phyloP scores from a whole-genome alignment of 1,140 invertebrate genomes.

The Anthonomus grandis region DNA sequence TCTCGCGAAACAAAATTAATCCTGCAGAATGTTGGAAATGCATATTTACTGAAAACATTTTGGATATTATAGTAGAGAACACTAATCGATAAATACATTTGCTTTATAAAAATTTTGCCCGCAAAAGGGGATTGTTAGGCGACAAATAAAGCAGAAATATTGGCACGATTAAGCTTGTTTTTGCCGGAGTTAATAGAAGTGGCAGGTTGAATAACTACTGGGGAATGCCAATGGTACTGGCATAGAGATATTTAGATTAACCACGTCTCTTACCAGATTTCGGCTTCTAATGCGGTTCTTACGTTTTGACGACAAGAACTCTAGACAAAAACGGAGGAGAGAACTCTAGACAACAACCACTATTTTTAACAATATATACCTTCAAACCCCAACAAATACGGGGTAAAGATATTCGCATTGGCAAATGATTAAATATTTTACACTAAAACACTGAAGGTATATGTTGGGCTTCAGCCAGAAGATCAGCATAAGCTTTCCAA shows the following conservation, averaged over 20 bases:
- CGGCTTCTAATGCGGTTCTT: slow-evolving; percentile 3
- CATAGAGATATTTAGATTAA: slow-evolving; percentile 10
- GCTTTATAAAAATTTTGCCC: too few relatives aligned
- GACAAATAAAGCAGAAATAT: too few relatives aligned
- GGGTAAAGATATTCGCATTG: slow-evolving; percentile 42
- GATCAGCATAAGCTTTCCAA: slow-evolving; percentile 28
- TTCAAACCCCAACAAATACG: too few relatives aligned
- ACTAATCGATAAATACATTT: too few relatives aligned
- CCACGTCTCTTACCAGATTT: slow-evolving; percentile 5
- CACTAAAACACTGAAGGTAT: slow-evolving; percentile 36
- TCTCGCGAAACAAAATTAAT: too few relatives aligned
- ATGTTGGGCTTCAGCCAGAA: slow-evolving; percentile 34
- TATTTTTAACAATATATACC: too few relatives aligned
- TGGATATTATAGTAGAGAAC: too few relatives aligned
- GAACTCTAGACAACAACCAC: slow-evolving; percentile 43
- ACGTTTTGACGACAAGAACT: slow-evolving; percentile 23
- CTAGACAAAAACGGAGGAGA: slow-evolving; percentile 42
- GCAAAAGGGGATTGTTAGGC: too few relatives aligned
- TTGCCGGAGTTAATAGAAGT: background rate
- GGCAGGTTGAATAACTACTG: background rate
- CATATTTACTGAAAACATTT: too few relatives aligned
- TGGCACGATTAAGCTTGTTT: background rate
- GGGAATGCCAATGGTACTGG: slow-evolving; percentile 1
- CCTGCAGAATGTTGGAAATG: too few relatives aligned
- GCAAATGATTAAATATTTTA: slow-evolving; percentile 32